Percentiles rank a stretch among this genome's conserved stretches.
Conservation (phyloP, 2,797 vertebrate species). For the Carcharodon carcharias region DNA sequence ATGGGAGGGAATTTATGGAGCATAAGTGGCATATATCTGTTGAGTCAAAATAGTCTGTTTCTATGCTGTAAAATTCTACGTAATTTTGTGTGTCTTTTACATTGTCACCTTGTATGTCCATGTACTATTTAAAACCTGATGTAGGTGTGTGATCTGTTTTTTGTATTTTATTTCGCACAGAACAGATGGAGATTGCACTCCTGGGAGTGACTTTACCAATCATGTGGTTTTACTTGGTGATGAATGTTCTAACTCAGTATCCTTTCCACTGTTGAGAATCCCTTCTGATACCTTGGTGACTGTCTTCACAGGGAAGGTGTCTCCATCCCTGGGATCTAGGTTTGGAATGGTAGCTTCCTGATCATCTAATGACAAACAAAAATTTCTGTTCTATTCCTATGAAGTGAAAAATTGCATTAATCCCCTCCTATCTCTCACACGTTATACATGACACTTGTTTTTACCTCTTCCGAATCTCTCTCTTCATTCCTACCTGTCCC, state of each 20-base stretch:
- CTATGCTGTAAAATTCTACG: not conserved
- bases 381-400: not conserved
- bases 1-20: not conserved
- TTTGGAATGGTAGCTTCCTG: not conserved
- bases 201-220: conserved; percentile 66
- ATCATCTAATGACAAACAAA: too few relatives aligned
- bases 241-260: conserved; percentile 97
- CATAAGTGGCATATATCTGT: not conserved
- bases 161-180: conserved; percentile 55
- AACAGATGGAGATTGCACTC: conserved; percentile 64
- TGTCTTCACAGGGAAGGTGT: not conserved
- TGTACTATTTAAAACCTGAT: not conserved
- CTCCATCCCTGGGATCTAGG: not conserved
- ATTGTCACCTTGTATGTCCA: not conserved
- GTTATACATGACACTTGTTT: not conserved
- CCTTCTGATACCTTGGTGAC: not conserved
- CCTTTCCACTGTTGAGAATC: conserved; percentile 58
- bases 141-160: not conserved
- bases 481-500: too few relatives aligned
- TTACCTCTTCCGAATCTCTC: not conserved
- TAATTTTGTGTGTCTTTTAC: not conserved
- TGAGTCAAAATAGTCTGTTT: not conserved
- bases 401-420: not conserved
- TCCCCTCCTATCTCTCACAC: not conserved
- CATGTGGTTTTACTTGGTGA: conserved; percentile 90